Evolutionary conservation across 2,888 invertebrate species (phyloP).

Genomic region (Athripsodes cinereus): DNA sequence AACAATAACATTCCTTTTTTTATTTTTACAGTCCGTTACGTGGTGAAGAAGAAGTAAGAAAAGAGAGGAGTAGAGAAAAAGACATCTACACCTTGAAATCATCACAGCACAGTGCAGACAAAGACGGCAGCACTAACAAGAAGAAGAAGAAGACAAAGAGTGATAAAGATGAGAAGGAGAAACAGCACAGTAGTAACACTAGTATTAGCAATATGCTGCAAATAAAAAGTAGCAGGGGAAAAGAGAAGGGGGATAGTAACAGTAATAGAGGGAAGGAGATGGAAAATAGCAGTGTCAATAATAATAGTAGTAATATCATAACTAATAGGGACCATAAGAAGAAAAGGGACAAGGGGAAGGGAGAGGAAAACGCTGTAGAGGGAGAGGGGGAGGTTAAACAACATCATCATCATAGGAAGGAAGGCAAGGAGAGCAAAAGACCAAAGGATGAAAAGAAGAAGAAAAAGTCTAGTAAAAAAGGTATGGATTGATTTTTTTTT

Average conservation of each 20-base stretch:
- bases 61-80: conserved; percentile 35
- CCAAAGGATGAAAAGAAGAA: conserved; percentile 38
- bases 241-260: conserved; percentile 25
- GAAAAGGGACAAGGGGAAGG: conserved; percentile 5
- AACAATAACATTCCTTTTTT: no score
- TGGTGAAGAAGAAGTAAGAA: conserved; percentile 32
- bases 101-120: conserved; percentile 27
- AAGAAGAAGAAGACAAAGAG: conserved; percentile 30
- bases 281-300: background rate
- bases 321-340: conserved; percentile 14
- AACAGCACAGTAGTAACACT: no score
- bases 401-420: conserved; percentile 34
- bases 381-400: conserved; percentile 29
- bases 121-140: conserved; percentile 29
- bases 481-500: no score
- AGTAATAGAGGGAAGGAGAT: conserved; percentile 30
- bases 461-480: conserved; percentile 45
- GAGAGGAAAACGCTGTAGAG: conserved; percentile 32
- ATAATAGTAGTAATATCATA: no score
- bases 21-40: conserved; percentile 11
- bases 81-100: conserved; percentile 26
- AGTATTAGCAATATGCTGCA: no score
- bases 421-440: conserved; percentile 46
- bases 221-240: conserved; percentile 42
- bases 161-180: conserved; percentile 25